These are phyloP conservation scores for Alosa sapidissima DNA, from an alignment of 2,797 vertebrate species.

Conservation along the genomic window DNA sequence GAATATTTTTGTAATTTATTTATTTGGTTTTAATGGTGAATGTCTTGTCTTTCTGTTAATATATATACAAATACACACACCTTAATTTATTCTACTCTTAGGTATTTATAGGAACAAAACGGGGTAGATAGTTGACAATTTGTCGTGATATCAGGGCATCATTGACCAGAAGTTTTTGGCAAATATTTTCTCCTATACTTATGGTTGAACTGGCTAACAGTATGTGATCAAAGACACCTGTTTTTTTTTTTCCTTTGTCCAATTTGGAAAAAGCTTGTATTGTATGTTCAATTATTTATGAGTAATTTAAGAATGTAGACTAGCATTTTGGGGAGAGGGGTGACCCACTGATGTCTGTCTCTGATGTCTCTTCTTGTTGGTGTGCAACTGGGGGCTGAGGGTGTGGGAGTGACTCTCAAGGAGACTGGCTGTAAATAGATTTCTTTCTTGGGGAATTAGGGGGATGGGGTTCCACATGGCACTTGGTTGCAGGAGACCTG, in stretches of 20 bases:
- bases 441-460: background rate
- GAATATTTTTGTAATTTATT: conserved; percentile 76
- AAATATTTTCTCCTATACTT: conserved; percentile 15
- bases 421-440: conserved; percentile 84
- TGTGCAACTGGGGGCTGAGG: conserved; percentile 62
- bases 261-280: conserved; percentile 68
- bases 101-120: conserved; percentile 78
- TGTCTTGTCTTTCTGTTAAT: conserved; percentile 28
- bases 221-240: conserved; percentile 64
- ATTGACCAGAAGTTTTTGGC: conserved; percentile 70
- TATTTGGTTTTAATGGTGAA: conserved; percentile 30
- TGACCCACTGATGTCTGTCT: conserved; percentile 81
- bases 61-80: conserved; percentile 59
- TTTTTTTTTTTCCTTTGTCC: conserved; percentile 56
- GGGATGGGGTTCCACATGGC: conserved; percentile 68
- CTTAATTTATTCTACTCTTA: conserved; percentile 56
- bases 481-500: conserved; percentile 62
- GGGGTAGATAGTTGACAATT: conserved; percentile 69
- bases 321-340: conserved; percentile 78
- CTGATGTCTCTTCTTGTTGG: conserved; percentile 69
- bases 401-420: conserved; percentile 61
- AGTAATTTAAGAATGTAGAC: conserved; percentile 91
- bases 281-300: conserved; percentile 81
- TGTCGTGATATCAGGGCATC: conserved; percentile 71
- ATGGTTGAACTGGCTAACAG: background rate